Evolutionary conservation across 2,113 vertebrate genomes (phyloP).

Genomic region (Panurus biarmicus): DNA sequence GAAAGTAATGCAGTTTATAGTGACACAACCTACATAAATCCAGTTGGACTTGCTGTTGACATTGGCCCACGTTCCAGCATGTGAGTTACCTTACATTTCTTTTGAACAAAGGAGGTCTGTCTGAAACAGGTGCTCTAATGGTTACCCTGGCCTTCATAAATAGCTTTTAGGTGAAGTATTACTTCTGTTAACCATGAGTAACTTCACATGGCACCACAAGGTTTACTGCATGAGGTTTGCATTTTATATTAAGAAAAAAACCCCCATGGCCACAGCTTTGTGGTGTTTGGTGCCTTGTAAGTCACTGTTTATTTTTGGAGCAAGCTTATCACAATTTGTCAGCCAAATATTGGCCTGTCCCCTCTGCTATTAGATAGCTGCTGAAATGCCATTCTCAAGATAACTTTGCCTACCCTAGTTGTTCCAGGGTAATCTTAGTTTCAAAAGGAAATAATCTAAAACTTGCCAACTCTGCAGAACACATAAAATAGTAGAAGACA

Average conservation of each 20-base stretch:
- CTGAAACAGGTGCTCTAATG: conserved; percentile 37
- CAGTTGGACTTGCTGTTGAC: conserved; percentile 25
- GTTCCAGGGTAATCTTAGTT: background rate
- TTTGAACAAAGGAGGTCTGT: conserved; percentile 44
- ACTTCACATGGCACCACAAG: background rate
- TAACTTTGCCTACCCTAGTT: background rate
- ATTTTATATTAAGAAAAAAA: background rate
- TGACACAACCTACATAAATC: background rate
- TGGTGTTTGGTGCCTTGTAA: background rate
- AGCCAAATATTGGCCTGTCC: background rate
- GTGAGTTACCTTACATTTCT: background rate
- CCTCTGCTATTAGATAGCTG: background rate
- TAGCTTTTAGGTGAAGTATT: conserved; percentile 34
- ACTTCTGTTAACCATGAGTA: background rate
- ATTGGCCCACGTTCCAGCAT: background rate
- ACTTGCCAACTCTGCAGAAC: background rate
- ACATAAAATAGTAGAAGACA: rapidly evolving
- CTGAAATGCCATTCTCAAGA: background rate
- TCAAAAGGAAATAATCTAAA: background rate
- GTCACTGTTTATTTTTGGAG: conserved; percentile 27
- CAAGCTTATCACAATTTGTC: background rate
- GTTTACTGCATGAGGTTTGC: background rate
- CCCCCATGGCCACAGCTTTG: rapidly evolving
- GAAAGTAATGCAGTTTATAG: background rate
- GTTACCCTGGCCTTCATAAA: background rate